Percentiles rank a stretch among this genome's conserved stretches.
Evolutionary conservation across 2,797 vertebrate species (phyloP).

Genomic region (Chanos chanos): DNA sequence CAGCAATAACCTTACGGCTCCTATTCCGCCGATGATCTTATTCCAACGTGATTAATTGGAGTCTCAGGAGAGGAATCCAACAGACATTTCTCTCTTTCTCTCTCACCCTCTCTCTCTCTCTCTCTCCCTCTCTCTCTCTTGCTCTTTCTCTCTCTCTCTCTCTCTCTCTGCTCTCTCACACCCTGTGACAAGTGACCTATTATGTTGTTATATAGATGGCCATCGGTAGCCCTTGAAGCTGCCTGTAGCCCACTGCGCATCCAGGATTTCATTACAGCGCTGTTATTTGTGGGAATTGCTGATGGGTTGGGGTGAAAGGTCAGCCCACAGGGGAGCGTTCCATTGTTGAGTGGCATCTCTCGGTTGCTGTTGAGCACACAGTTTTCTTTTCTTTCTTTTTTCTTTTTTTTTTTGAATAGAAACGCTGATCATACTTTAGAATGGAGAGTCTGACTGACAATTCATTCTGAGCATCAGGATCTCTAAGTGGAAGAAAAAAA

Average conservation of each 20-base stretch:
- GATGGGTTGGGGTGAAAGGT: slow-evolving; percentile 39
- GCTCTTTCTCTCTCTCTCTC: background rate
- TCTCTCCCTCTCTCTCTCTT: background rate
- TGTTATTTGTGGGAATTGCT: slow-evolving; percentile 41
- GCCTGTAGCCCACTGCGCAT: background rate
- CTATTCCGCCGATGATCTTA: slow-evolving; percentile 18
- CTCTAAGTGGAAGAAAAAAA: too few species aligned
- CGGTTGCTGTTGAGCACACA: too few species aligned
- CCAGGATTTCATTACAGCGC: slow-evolving; percentile 30
- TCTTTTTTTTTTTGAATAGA: too few species aligned
- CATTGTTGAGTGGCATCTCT: background rate
- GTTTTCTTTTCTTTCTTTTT: too few species aligned
- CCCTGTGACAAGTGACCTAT: slow-evolving; percentile 33
- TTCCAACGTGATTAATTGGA: slow-evolving; percentile 36
- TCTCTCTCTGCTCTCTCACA: slow-evolving; percentile 30
- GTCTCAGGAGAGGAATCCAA: too few species aligned
- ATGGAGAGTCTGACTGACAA: too few species aligned
- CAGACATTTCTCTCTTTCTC: background rate
- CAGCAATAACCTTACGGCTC: slow-evolving; percentile 15
- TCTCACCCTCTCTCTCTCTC: slow-evolving; percentile 12
- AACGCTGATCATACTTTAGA: too few species aligned
- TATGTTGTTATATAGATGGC: slow-evolving; percentile 2
- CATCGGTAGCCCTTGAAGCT: background rate
- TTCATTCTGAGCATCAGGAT: too few species aligned
- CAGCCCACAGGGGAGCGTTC: background rate